A percentile compares a stretch with the other conserved stretches of the same genome.
Evolutionary conservation across 2,113 vertebrate genomes (phyloP).

Genomic region (Campylomormyrus numenius): DNA sequence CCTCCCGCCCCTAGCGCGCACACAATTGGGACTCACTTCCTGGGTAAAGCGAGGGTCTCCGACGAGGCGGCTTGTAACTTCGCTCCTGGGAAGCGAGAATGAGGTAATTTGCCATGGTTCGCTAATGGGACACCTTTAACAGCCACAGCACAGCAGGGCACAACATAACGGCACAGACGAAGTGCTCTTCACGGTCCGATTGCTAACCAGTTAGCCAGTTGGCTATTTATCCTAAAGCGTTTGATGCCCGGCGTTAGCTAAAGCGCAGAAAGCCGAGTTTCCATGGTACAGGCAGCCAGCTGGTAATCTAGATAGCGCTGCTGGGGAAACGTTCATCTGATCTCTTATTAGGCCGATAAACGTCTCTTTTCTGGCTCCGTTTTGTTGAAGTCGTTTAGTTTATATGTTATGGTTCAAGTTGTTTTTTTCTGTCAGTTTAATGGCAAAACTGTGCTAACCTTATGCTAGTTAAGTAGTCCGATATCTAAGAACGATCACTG

Average conservation of each 20-base stretch:
- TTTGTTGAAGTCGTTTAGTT: neutral
- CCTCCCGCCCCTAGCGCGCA: neutral
- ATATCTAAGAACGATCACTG: neutral
- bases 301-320: neutral
- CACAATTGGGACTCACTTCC: constrained; percentile 10
- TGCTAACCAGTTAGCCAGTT: neutral
- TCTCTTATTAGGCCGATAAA: neutral
- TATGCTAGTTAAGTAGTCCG: neutral
- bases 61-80: neutral
- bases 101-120: constrained; percentile 6
- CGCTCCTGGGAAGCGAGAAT: constrained; percentile 3
- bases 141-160: no score
- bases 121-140: neutral
- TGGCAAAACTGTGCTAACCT: neutral
- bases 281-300: neutral
- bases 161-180: neutral
- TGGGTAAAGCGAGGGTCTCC: constrained; percentile 7
- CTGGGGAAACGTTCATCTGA: neutral
- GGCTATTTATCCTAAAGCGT: neutral
- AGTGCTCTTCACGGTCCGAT: neutral
- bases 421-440: neutral
- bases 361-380: neutral
- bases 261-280: neutral
- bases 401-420: neutral
- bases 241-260: neutral